A percentile compares a stretch with the other conserved stretches of the same genome.
Evolutionary conservation across 2,888 invertebrate species (phyloP).

Genomic region (Eucera pruinosa): DNA sequence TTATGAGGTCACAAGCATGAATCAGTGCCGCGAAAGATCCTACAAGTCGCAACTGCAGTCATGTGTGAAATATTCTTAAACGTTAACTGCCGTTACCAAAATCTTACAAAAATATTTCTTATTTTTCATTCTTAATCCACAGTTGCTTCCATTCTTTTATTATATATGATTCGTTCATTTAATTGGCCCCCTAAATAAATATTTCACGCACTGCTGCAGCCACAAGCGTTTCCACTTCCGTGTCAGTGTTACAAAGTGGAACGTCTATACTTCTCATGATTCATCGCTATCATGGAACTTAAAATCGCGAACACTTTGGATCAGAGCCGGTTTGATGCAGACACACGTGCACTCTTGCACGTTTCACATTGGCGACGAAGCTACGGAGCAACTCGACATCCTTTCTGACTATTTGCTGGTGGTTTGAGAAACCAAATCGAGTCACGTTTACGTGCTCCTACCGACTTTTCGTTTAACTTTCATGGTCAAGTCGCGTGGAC

Average conservation of each 20-base stretch:
- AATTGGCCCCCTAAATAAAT: not conserved
- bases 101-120: too few relatives aligned
- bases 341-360: conserved; percentile 3
- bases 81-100: not conserved
- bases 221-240: conserved; percentile 5
- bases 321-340: conserved; percentile 20
- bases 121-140: too few relatives aligned
- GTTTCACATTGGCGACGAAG: conserved; percentile 3
- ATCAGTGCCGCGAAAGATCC: conserved; percentile 8
- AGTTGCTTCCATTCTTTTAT: too few relatives aligned
- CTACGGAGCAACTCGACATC: conserved; percentile 11
- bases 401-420: conserved; percentile 16
- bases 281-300: conserved; percentile 25
- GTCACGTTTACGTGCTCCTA: conserved; percentile 13
- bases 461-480: conserved; percentile 32
- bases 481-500: conserved; percentile 8
- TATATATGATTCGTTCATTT: too few relatives aligned
- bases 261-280: conserved; percentile 28
- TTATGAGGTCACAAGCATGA: conserved; percentile 19
- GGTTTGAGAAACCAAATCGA: conserved; percentile 18
- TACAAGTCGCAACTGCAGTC: not conserved
- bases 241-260: conserved; percentile 13
- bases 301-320: conserved; percentile 32
- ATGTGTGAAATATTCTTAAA: not conserved
- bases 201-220: not conserved